phyloP scores from a whole-genome alignment of 2,797 vertebrate species.

The Platyrinchus mystaceus region DNA sequence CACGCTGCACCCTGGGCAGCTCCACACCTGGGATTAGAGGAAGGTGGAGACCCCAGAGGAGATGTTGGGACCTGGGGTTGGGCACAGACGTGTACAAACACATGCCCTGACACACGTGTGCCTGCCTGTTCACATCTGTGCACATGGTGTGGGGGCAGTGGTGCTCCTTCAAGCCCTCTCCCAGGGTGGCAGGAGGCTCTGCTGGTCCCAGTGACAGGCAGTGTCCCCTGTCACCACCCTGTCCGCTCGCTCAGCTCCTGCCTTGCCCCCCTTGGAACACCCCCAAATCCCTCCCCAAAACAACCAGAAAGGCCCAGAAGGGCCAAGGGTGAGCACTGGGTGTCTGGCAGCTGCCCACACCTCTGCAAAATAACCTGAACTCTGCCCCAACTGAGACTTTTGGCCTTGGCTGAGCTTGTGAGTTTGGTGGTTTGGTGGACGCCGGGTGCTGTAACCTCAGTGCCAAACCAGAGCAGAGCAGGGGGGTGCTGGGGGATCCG shows the following conservation, averaged over 20 bases:
- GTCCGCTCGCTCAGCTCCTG: neutral
- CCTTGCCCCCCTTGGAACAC: neutral
- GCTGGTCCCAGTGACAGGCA: neutral
- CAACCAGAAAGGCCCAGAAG: neutral
- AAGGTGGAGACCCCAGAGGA: neutral
- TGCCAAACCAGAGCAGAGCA: neutral
- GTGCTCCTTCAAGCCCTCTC: neutral
- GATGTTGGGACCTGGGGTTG: neutral
- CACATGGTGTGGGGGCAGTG: accelerated
- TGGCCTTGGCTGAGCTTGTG: neutral
- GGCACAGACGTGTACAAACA: neutral
- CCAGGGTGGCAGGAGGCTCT: neutral
- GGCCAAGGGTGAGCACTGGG: neutral
- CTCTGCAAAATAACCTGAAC: neutral
- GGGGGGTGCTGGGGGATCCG: neutral
- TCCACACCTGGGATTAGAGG: neutral
- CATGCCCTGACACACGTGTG: neutral
- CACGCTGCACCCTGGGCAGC: neutral
- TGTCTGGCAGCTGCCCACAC: too few species aligned
- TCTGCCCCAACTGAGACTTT: accelerated
- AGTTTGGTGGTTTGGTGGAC: neutral
- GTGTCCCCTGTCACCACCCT: neutral
- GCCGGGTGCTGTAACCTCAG: neutral
- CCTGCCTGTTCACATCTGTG: neutral
- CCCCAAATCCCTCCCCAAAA: neutral